Evolutionary conservation across 2,113 vertebrate genomes (phyloP).

Genomic region (Muntiacus reevesi): DNA sequence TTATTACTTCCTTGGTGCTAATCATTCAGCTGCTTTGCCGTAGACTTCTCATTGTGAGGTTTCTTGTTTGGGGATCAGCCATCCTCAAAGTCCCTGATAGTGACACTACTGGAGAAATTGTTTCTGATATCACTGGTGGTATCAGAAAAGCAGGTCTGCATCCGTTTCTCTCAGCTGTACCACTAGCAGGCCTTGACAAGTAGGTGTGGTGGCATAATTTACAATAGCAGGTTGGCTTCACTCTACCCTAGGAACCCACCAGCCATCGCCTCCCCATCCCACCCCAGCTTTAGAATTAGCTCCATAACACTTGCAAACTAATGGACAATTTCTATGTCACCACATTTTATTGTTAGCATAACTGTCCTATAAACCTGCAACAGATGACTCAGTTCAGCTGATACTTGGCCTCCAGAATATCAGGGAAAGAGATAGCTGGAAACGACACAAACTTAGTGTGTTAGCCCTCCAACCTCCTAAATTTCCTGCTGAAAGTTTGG

Average conservation of each 20-base stretch:
- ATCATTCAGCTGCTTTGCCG: not conserved
- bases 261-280: not conserved
- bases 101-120: not conserved
- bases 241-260: not conserved
- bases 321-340: not conserved
- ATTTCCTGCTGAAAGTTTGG: not conserved
- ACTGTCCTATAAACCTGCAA: not conserved
- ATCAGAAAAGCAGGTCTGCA: not conserved
- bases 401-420: not conserved
- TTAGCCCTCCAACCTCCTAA: not conserved
- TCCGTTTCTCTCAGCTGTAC: not conserved
- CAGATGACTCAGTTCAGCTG: not conserved
- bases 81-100: not conserved
- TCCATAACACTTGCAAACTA: not conserved
- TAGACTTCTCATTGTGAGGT: not conserved
- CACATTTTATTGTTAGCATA: not conserved
- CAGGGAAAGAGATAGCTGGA: not conserved
- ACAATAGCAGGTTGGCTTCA: no score
- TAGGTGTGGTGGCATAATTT: fast-evolving
- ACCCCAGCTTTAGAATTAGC: not conserved
- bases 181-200: not conserved
- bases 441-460: not conserved
- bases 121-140: not conserved
- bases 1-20: not conserved
- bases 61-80: not conserved